A percentile compares a stretch with the other conserved stretches of the same genome.
These are phyloP conservation scores for Trachelus stipa DNA, from an alignment of 2,888 invertebrate species.

Conservation along the genomic window DNA sequence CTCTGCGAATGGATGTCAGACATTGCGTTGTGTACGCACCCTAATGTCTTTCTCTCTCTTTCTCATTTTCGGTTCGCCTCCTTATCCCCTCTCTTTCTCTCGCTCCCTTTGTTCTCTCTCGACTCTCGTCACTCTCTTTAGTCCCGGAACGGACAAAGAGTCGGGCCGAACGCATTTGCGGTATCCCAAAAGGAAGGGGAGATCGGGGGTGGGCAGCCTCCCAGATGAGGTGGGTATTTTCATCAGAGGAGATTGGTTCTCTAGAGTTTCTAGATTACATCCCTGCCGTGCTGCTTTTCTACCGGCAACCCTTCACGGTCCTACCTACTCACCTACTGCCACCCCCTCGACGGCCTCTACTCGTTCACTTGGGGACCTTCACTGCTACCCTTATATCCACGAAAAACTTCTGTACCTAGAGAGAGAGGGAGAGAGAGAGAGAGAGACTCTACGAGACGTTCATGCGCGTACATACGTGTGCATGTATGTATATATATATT, in stretches of 20 bases:
- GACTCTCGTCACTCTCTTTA: not conserved
- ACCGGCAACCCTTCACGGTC: slow-evolving; percentile 2
- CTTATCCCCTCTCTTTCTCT: slow-evolving; percentile 19
- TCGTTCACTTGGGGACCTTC: too few relatives aligned
- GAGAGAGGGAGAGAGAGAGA: too few relatives aligned
- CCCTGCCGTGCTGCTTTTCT: slow-evolving; percentile 29
- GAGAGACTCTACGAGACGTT: too few relatives aligned
- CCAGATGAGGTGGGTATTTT: slow-evolving; percentile 48
- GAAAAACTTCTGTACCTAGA: too few relatives aligned
- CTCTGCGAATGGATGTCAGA: too few relatives aligned
- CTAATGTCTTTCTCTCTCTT: not conserved
- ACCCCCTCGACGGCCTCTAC: too few relatives aligned
- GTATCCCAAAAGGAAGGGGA: slow-evolving; percentile 42
- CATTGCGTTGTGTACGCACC: not conserved
- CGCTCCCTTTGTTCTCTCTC: slow-evolving; percentile 14
- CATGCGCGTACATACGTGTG: too few relatives aligned
- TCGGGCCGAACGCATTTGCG: slow-evolving; percentile 37
- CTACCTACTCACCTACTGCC: too few relatives aligned
- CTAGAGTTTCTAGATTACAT: slow-evolving; percentile 51
- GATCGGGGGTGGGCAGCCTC: slow-evolving; percentile 32
- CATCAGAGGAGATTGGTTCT: slow-evolving; percentile 57
- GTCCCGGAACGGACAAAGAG: slow-evolving; percentile 11
- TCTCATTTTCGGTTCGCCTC: too few relatives aligned
- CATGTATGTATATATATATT: too few relatives aligned
- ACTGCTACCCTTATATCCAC: too few relatives aligned